Evolutionary conservation across 2,888 invertebrate species (phyloP), one percentile per base, ranked within the genome.

Genomic region (Xestia sexstrigata): DNA sequence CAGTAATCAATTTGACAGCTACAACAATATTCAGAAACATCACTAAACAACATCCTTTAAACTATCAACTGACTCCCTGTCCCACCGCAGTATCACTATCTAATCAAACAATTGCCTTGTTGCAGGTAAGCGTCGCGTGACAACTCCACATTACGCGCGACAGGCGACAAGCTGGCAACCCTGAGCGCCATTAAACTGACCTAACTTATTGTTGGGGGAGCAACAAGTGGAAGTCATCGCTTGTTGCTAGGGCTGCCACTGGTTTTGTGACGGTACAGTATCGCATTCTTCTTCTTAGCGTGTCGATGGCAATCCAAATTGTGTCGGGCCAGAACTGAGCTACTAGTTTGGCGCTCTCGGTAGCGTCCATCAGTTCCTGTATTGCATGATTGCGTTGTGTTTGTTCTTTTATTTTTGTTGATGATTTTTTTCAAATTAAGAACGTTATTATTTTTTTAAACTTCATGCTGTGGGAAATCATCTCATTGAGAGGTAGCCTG

Each of bases 161-260:
- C 65, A 42, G 15, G 15, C 39, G 65, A 60, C 60, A 35, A 9
- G 35, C 62, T 84, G 73, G 81, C 80, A 87, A 78, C 81, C 70
- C 82, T 82, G 83, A 84, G 74, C 55, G 68, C 80, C 87, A 88
- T 90, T 87, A 89, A 91, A 91, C 89, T 91, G 95, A 93, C 91
- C 93, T 93, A 92, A 92, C 91, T 91, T 93, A 95, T 95, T 95
- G 95, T 96, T 94, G 90, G 94, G 96, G 95, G 94, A 94, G 96
- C 96, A 96, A 96, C 96, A 96, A 95, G 96, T 96, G 94, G 87
- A 86, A 87, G 88, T 89, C 90, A 88, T 90, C 89, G 89, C 89
- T 92, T 91, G 91, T 92, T 92, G 30, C 42, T 92, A 96, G 95
- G 96, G 96, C 74, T 95, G 93, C 7, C 93, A 88, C 76, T 15